Evolutionary conservation across 2,113 vertebrate species (phyloP).

Genomic region (Hippocampus comes): DNA sequence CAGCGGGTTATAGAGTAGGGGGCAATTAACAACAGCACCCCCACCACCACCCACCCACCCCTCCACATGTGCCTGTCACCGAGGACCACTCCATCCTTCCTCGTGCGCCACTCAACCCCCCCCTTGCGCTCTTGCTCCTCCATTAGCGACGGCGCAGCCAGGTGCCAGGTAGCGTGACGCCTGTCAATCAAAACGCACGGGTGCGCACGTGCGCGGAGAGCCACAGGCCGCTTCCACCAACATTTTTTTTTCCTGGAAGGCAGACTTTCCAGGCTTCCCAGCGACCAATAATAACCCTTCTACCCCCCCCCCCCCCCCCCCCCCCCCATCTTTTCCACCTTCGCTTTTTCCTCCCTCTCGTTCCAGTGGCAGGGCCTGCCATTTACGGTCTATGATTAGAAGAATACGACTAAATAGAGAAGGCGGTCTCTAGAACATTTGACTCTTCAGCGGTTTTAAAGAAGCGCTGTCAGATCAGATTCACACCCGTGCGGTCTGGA

Average conservation of each 20-base stretch:
- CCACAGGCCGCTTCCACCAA: neutral
- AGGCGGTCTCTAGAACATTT: neutral
- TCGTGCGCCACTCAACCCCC: neutral
- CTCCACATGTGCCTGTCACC: slow-evolving; percentile 34
- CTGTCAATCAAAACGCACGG: slow-evolving; percentile 48
- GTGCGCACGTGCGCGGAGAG: neutral
- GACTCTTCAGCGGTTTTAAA: no score
- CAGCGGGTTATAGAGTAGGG: slow-evolving; percentile 56
- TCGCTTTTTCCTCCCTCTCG: slow-evolving; percentile 15
- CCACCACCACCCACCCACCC: no score
- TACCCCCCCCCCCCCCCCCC: slow-evolving; percentile 13
- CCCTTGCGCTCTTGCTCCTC: slow-evolving; percentile 24
- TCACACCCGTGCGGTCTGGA: no score
- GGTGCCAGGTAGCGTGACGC: slow-evolving; percentile 33
- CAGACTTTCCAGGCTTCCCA: slow-evolving; percentile 21
- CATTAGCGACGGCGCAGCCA: slow-evolving; percentile 44
- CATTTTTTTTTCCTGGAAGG: slow-evolving; percentile 14
- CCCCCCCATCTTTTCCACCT: slow-evolving; percentile 19
- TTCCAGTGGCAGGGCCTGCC: slow-evolving; percentile 34
- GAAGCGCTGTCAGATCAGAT: no score
- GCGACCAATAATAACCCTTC: slow-evolving; percentile 19
- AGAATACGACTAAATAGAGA: slow-evolving; percentile 49
- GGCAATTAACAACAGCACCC: slow-evolving; percentile 56
- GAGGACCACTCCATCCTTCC: slow-evolving; percentile 59
- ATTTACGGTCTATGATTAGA: slow-evolving; percentile 57